Base-by-base conservation (phyloP, 2,888 invertebrate species). In the Catocala fraxini region DNA sequence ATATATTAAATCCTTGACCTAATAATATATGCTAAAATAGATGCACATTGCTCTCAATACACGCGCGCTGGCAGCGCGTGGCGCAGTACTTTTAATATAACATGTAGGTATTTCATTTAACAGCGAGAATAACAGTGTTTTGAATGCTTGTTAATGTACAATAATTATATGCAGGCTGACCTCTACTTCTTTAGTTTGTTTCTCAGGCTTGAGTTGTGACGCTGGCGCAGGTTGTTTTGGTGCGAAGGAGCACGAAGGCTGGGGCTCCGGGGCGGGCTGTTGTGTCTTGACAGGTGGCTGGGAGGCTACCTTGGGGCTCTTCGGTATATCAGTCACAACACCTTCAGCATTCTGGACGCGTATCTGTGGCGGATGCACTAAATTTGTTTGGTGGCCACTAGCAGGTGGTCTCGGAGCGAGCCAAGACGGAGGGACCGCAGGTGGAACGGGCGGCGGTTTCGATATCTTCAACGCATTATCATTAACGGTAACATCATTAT, bases 21-120 rank as follows among this genome's bases (percentile, higher is more conserved):
- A 87, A 89, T 92, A 90, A 89, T 88, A 85, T 81, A 84, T 80
- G 82, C 88, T 84, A 90, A 93, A 93, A 93, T 93, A 93, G 92
- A 91, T 85, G 83, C 88, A 85, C 88, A 88, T 85, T 88, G 90
- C 87, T 90, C 92, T 83, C 88, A 83, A 88, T 89, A 86, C 86
- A 81, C 79, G 77, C 76, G 83, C 81, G 83, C 86, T 87, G 86
- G 85, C 87, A 89, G 78, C 84, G 84, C 85, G 83, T 83, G 87
- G 86, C 86, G 87, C 83, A 81, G 84, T 80, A 80, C 79, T 83
- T 83, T 82, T 80, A 81, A 79, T 79, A 81, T 71, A 69, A 70
- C 65, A 70, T 76, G 68, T n/a, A n/a, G n/a, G n/a, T 70, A 77
- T 76, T 71, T 71, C 63, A 72, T 71, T 63, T 69, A 70, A 64